phyloP scores from a whole-genome alignment of 2,113 vertebrate species.

The Gopherus flavomarginatus region DNA sequence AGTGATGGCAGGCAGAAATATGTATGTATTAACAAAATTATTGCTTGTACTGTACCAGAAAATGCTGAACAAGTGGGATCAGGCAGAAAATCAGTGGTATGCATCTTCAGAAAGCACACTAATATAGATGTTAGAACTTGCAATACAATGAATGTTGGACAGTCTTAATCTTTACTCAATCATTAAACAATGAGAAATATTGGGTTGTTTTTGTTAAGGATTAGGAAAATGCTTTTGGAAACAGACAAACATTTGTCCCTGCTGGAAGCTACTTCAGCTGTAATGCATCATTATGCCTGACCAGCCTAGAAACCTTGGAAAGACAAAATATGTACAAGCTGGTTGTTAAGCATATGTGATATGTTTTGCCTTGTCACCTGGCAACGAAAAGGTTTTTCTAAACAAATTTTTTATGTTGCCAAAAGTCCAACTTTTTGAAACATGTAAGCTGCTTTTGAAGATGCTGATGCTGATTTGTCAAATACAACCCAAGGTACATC shows the following conservation, averaged over 20 bases:
- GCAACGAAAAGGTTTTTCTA: slow-evolving; percentile 82
- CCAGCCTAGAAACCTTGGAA: slow-evolving; percentile 85
- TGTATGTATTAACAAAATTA: neutral
- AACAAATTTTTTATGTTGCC: slow-evolving; percentile 79
- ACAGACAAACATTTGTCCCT: slow-evolving; percentile 86
- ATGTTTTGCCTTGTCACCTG: slow-evolving; percentile 85
- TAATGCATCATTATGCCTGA: slow-evolving; percentile 82
- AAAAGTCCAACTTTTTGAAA: slow-evolving; percentile 81
- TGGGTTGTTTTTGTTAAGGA: slow-evolving; percentile 77
- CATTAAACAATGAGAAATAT: slow-evolving; percentile 75
- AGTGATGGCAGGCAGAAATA: neutral
- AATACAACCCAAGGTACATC: slow-evolving; percentile 35
- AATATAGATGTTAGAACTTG: neutral
- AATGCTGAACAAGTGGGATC: neutral
- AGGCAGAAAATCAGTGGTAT: neutral
- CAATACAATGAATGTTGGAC: neutral
- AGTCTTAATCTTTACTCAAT: slow-evolving; percentile 69
- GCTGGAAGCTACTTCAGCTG: slow-evolving; percentile 78
- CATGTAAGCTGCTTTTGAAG: slow-evolving; percentile 72
- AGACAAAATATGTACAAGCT: slow-evolving; percentile 87
- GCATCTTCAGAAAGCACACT: neutral
- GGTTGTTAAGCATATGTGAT: slow-evolving; percentile 85
- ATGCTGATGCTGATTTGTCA: slow-evolving; percentile 37
- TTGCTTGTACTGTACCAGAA: neutral
- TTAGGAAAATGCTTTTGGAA: slow-evolving; percentile 80